phyloP scores from a whole-genome alignment of 2,113 vertebrate species.

The Pollachius pollachius region DNA sequence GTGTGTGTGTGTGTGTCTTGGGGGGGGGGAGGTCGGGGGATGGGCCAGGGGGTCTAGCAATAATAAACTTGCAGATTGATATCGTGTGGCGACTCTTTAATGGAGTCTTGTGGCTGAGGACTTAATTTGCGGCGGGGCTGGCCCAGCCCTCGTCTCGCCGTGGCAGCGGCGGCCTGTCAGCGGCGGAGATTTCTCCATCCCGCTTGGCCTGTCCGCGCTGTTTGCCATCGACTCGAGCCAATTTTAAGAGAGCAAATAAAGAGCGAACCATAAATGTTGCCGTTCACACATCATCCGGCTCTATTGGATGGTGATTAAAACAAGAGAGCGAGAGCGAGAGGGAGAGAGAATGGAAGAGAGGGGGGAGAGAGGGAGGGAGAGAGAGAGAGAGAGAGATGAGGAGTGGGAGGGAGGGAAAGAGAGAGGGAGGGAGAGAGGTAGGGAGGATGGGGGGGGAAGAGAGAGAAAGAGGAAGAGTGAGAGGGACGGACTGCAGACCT shows the following conservation, averaged over 20 bases:
- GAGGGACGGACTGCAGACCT: too few relatives aligned
- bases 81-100: constrained; percentile 70
- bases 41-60: constrained; percentile 28
- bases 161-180: constrained; percentile 47
- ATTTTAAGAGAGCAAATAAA: constrained; percentile 76
- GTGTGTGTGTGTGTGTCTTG: not conserved
- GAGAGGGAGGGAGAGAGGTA: not conserved
- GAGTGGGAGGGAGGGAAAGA: constrained; percentile 13
- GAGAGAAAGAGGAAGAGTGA: too few relatives aligned
- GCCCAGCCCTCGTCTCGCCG: constrained; percentile 30
- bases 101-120: constrained; percentile 69
- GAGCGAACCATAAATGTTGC: constrained; percentile 62
- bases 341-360: constrained; percentile 44
- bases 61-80: constrained; percentile 80
- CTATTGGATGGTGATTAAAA: constrained; percentile 70
- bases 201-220: constrained; percentile 42
- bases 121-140: constrained; percentile 65
- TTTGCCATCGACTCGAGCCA: constrained; percentile 62
- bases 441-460: too few relatives aligned
- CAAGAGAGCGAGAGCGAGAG: constrained; percentile 53
- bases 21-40: constrained; percentile 20
- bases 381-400: not conserved
- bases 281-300: constrained; percentile 43
- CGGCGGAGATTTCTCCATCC: constrained; percentile 66
- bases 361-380: not conserved